Evolutionary conservation across 2,888 invertebrate species (phyloP).

Genomic region (Oxytorus armatus): DNA sequence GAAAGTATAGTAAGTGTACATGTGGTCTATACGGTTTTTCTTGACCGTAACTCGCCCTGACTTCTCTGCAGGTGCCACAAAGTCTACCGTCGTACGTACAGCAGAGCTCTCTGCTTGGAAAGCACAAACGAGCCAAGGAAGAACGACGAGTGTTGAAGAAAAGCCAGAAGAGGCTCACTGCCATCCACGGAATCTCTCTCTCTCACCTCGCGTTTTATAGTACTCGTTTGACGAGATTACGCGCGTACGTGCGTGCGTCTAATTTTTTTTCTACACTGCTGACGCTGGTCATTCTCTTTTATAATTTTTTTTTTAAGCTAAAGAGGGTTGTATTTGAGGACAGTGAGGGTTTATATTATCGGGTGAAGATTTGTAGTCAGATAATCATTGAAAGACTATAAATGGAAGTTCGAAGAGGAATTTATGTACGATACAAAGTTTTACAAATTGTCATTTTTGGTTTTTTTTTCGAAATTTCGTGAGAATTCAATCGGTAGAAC

Average conservation of each 20-base stretch:
- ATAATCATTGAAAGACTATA: no score
- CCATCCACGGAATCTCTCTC: conserved; percentile 16
- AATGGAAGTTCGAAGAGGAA: no score
- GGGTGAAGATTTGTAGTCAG: not conserved
- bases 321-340: not conserved
- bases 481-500: no score
- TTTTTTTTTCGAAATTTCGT: no score
- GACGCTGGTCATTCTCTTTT: conserved; percentile 1
- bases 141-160: conserved; percentile 30
- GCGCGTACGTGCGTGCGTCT: conserved; percentile 39
- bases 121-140: conserved; percentile 14
- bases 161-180: conserved; percentile 23
- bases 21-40: not conserved
- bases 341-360: not conserved
- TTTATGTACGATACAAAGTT: no score
- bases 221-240: conserved; percentile 67
- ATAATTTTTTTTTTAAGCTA: not conserved
- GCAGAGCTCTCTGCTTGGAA: conserved; percentile 40
- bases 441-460: no score
- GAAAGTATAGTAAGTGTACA: not conserved
- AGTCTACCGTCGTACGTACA: conserved; percentile 57
- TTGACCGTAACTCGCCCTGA: conserved; percentile 52
- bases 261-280: not conserved
- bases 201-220: conserved; percentile 60
- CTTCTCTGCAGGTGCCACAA: conserved; percentile 62